Evolutionary conservation across 2,888 invertebrate genomes (phyloP).

Genomic region (Melangyna quadrimaculata): DNA sequence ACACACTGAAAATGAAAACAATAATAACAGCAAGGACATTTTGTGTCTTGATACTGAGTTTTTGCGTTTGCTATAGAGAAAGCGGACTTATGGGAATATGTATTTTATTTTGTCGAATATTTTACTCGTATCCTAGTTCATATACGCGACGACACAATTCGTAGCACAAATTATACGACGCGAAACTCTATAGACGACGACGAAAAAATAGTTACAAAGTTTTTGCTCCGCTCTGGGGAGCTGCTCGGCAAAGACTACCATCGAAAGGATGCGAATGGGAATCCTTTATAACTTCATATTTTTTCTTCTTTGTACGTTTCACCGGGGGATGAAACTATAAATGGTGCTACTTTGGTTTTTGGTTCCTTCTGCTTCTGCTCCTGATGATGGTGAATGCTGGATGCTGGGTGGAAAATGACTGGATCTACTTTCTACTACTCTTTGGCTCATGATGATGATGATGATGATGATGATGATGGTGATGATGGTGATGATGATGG

Average conservation of each 20-base stretch:
- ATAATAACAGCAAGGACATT: slow-evolving; percentile 42
- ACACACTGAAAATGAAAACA: too few species aligned
- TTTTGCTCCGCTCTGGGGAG: slow-evolving; percentile 66
- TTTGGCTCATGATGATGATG: slow-evolving; percentile 17
- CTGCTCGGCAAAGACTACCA: slow-evolving; percentile 70
- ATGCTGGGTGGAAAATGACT: too few species aligned
- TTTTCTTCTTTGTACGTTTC: slow-evolving; percentile 60
- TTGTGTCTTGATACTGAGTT: slow-evolving; percentile 25
- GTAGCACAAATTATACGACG: too few species aligned
- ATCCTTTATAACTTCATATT: slow-evolving; percentile 68
- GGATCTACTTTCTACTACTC: too few species aligned
- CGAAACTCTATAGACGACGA: too few species aligned
- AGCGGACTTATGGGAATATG: slow-evolving; percentile 33
- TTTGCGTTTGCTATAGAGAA: neutral
- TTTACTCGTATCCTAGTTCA: neutral
- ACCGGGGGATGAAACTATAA: slow-evolving; percentile 54
- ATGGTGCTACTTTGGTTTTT: slow-evolving; percentile 34
- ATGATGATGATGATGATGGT: slow-evolving; percentile 32
- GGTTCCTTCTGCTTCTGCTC: slow-evolving; percentile 53
- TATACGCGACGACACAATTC: neutral
- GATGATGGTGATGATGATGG: too few species aligned
- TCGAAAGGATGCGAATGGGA: slow-evolving; percentile 69
- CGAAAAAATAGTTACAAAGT: slow-evolving; percentile 45
- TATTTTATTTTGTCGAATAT: too few species aligned
- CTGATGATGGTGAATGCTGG: slow-evolving; percentile 45